Conservation (phyloP, 2,888 invertebrate genomes). For the Sepiola atlantica region DNA sequence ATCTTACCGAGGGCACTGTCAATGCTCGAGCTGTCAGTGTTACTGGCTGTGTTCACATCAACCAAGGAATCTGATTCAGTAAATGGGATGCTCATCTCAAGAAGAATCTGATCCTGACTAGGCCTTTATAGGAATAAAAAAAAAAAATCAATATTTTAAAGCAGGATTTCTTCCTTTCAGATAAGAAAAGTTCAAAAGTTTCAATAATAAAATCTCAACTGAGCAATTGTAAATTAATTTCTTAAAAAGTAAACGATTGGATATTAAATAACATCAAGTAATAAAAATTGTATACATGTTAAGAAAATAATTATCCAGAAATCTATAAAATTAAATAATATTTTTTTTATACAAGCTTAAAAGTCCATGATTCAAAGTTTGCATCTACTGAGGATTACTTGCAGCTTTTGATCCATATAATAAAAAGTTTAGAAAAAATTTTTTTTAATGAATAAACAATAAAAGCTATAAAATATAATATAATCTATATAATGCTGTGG, state of each 20-base stretch:
- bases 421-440: no score
- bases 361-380: no score
- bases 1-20: constrained; percentile 45
- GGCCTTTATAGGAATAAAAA: constrained; percentile 54
- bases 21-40: constrained; percentile 48
- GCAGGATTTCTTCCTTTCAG: neutral
- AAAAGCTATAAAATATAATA: no score
- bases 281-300: neutral
- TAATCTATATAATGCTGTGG: no score
- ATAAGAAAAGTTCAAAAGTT: neutral
- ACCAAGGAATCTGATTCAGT: constrained; percentile 57
- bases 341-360: no score
- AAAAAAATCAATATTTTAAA: neutral
- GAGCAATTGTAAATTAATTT: neutral
- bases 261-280: neutral
- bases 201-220: neutral
- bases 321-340: neutral
- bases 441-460: no score
- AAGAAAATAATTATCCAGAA: neutral
- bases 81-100: constrained; percentile 51
- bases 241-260: neutral
- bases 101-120: constrained; percentile 61
- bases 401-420: no score
- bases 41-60: constrained; percentile 53
- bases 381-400: no score